A percentile compares a stretch with the other conserved stretches of the same genome.
Conservation (phyloP, 2,888 invertebrate genomes). For the Chironomus tentans region DNA sequence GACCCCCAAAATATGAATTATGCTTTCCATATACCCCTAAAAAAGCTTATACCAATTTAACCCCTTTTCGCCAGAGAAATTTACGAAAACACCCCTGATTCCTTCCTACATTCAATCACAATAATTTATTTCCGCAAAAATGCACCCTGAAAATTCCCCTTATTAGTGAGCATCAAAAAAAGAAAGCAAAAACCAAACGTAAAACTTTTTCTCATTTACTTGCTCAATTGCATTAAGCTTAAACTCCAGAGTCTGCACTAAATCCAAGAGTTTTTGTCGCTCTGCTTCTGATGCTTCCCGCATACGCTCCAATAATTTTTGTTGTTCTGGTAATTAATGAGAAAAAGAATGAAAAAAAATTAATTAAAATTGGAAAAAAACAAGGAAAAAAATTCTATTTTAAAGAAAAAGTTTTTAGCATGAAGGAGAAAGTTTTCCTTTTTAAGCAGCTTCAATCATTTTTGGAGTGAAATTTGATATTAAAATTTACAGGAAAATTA, state of each 20-base stretch:
- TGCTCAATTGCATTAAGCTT: slow-evolving; percentile 37
- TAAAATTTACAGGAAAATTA: background rate
- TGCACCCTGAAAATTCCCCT: background rate
- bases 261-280: slow-evolving; percentile 37
- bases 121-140: too few species aligned
- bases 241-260: slow-evolving; percentile 38
- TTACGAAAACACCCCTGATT: too few species aligned
- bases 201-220: background rate
- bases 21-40: too few species aligned
- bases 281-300: slow-evolving; percentile 37
- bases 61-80: too few species aligned
- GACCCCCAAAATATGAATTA: too few species aligned
- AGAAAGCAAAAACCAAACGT: too few species aligned
- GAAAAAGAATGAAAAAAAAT: slow-evolving; percentile 8
- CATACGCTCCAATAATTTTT: slow-evolving; percentile 35
- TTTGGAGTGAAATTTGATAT: background rate
- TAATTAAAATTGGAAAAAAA: background rate
- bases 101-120: too few species aligned
- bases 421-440: background rate
- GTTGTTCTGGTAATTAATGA: slow-evolving; percentile 32
- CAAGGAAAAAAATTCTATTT: background rate
- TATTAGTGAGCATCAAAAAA: background rate
- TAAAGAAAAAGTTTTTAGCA: background rate
- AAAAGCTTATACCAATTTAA: too few species aligned
- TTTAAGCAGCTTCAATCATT: background rate